Base-by-base conservation (phyloP, 2,888 invertebrate genomes). In the Sinodicranocentrus sp. region DNA sequence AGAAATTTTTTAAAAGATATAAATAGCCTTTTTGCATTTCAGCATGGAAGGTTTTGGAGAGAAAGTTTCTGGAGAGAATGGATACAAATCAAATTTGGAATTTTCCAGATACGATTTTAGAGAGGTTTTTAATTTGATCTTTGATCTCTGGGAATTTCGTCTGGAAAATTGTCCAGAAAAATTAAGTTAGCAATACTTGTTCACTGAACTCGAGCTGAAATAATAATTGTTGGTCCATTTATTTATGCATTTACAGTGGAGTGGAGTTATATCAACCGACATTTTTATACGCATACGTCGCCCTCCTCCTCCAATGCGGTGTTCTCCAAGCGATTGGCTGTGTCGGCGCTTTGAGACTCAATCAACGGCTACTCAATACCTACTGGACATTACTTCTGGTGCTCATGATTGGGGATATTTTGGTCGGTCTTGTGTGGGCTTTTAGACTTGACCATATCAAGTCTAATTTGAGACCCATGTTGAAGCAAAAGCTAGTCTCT, bases 401-500 rank as follows among this genome's bases (percentile, higher is more conserved):
- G 26, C 92, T 96, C 70, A 93, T 96, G 75, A 94, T 95, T 89
- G 96, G 96, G 82, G 96, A 96, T 92, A 94, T 94, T 17, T 93
- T 96, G 70, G 93, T 96, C 87, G 96, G 96, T 63, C 94, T 96
- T 79, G 95, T 95, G 89, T 96, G 96, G 96, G 94, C 96, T 86
- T 95, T 95, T 91, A 92, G 94, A 48, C 95, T 95, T 90, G 94
- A 95, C 90, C 92, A 93, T 70, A 94, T 96, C 89, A 94, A 95
- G 89, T 93, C 94, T 87, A 95, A 95, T 89, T 92, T 96, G 72
- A 93, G 94, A 88, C 95, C 95, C 13, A 79, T 77, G 71, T 91
- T 95, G 67, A 93, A 93, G 86, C 91, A 92, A 59, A 92, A 93
- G 39, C 90, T 94, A 61, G 88, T 93, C 88, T 93, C 93, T 87